Evolutionary conservation across 2,797 vertebrate species (phyloP).

Genomic region (Sparus aurata): DNA sequence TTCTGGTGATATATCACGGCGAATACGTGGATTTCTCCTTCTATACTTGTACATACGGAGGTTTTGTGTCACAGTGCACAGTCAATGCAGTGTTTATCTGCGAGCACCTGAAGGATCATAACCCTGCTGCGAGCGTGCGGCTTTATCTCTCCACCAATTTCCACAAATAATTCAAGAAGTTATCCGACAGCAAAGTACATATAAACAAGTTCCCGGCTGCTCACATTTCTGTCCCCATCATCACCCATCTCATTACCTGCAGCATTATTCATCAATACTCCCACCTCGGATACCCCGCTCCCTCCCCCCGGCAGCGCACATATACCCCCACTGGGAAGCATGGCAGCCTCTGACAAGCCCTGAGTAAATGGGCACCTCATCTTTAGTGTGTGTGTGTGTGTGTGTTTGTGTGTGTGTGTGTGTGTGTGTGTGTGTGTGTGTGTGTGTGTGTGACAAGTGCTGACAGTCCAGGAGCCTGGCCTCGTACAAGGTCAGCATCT

Average conservation of each 20-base stretch:
- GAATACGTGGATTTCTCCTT: conserved; percentile 8
- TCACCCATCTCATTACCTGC: conserved; percentile 73
- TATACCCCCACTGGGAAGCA: conserved; percentile 69
- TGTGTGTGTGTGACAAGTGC: conserved; percentile 71
- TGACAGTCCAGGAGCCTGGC: conserved; percentile 80
- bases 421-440: conserved; percentile 45
- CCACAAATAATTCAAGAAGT: conserved; percentile 62
- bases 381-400: conserved; percentile 25
- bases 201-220: conserved; percentile 63
- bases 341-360: conserved; percentile 72
- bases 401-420: conserved; percentile 32
- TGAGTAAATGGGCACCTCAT: conserved; percentile 70
- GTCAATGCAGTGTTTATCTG: conserved; percentile 27
- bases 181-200: conserved; percentile 49
- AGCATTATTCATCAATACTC: conserved; percentile 78
- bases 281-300: conserved; percentile 50
- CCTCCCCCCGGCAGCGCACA: conserved; percentile 50
- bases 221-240: conserved; percentile 67
- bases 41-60: conserved; percentile 17
- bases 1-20: neutral
- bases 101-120: conserved; percentile 36
- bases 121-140: neutral
- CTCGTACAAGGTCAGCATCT: conserved; percentile 83
- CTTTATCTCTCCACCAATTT: conserved; percentile 50
- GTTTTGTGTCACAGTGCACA: conserved; percentile 23